Evolutionary conservation across 1,140 invertebrate species (phyloP), one percentile per base, ranked within the genome.

Genomic region (Zaprionus davidi): DNA sequence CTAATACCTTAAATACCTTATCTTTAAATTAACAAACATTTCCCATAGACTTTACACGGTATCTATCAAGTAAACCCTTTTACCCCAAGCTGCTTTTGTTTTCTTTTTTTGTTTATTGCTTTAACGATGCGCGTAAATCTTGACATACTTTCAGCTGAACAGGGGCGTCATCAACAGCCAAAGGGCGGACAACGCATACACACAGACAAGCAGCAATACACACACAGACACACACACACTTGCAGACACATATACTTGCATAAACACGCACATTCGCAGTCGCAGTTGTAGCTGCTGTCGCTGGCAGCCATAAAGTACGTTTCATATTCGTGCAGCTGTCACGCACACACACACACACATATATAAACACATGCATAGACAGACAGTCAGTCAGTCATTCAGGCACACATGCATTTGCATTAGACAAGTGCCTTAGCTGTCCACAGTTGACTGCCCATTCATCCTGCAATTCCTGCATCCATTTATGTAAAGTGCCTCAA

Each of bases 121-220:
- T 76, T 75, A 88, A 84, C 84, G 84, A 87, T 88, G 84, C 84
- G 84, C 84, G 84, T 87, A 88, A 87, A 88, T 87, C 84, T 87
- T 87, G 84, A 87, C 84, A 88, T 87, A 87, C 83, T 88, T 87
- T 87, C 68, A 58, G 60, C 58, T 64, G n/a, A 60, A 69, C 31
- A 20, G 51, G 57, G 71, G 76, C 60, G 51, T 63, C 22, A 60
- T 36, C 9, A 34, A n/a, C 34, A 56, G 49, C 38, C 17, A 53
- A 60, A 57, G 71, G 62, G 75, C 70, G 28, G 38, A 20, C 49
- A 55, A 38, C 4, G 3, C 70, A 57, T 60, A 55, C 60, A 49
- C 22, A 51, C 17, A 5, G 28, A 60, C 26, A 62, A 46, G 36
- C 24, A 56, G 22, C 31, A 34, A 34, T 0, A 17, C 13, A 34